These are phyloP conservation scores for Chloroceryle inda DNA, from an alignment of 2,797 vertebrate species.

Conservation along the genomic window DNA sequence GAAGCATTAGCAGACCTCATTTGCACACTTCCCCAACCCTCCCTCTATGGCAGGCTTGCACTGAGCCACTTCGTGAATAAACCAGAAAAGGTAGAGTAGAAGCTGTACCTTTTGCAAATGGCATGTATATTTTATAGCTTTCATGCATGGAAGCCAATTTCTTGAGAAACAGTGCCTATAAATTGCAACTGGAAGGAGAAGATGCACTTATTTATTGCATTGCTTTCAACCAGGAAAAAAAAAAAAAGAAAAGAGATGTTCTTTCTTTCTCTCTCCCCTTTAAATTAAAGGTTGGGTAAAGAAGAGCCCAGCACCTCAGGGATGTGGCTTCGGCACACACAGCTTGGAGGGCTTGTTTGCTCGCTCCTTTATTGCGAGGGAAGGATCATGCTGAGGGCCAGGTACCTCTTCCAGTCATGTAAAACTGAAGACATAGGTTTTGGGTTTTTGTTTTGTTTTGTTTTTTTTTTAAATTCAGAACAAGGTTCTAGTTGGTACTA, in stretches of 20 bases:
- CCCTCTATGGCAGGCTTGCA: not conserved
- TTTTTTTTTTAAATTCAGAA: not conserved
- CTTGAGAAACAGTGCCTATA: constrained; percentile 40
- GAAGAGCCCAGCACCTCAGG: constrained; percentile 18
- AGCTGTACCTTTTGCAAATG: not conserved
- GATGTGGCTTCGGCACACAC: accelerated
- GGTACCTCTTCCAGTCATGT: not conserved
- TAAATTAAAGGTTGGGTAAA: constrained; percentile 27
- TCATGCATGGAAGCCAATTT: constrained; percentile 45
- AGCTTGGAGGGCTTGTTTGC: not conserved
- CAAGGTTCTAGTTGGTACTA: not conserved
- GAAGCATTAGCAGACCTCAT: constrained; percentile 18
- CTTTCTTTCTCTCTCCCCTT: not conserved
- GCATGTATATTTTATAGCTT: constrained; percentile 31
- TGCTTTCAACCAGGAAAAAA: not conserved
- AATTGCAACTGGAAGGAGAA: constrained; percentile 43
- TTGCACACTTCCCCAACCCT: not conserved
- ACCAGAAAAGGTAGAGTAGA: not conserved
- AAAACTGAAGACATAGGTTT: not conserved
- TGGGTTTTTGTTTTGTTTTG: not conserved
- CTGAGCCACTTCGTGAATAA: not conserved
- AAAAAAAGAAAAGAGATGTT: not conserved
- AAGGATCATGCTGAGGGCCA: not conserved
- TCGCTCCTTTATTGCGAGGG: not conserved
- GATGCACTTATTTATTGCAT: constrained; percentile 47